Percentiles rank a stretch among this genome's conserved stretches.
Evolutionary conservation across 2,113 vertebrate species (phyloP).

Genomic region (Engystomops pustulosus): DNA sequence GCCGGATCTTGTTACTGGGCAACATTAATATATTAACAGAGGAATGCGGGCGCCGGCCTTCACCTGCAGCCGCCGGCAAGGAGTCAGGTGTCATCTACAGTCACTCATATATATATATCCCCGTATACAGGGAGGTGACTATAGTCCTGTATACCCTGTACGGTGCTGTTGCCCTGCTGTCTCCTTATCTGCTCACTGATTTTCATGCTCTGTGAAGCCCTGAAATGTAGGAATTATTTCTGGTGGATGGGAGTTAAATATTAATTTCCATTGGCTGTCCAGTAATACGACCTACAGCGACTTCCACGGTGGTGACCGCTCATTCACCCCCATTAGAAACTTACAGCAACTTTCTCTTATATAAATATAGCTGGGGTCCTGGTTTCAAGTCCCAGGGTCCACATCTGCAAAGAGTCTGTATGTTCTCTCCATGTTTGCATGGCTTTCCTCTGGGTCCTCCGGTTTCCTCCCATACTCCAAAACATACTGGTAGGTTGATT

Average conservation of each 20-base stretch:
- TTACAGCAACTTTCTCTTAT: too few species aligned
- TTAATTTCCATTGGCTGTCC: background rate
- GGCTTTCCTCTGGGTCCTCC: too few species aligned
- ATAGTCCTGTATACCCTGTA: too few species aligned
- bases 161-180: background rate
- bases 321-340: too few species aligned
- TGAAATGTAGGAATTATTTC: background rate
- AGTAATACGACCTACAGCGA: background rate
- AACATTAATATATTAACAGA: constrained; percentile 54
- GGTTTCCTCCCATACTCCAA: too few species aligned
- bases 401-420: too few species aligned
- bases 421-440: too few species aligned
- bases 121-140: background rate
- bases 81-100: background rate
- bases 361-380: too few species aligned
- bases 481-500: too few species aligned
- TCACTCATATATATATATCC: background rate
- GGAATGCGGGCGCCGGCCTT: background rate
- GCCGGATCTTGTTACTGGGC: constrained; percentile 51
- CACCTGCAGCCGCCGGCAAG: constrained; percentile 12
- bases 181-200: too few species aligned
- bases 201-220: background rate
- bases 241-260: background rate
- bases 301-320: too few species aligned
- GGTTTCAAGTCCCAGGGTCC: too few species aligned